phyloP scores from a whole-genome alignment of 2,113 vertebrate species.

The Daphoenositta chrysoptera region DNA sequence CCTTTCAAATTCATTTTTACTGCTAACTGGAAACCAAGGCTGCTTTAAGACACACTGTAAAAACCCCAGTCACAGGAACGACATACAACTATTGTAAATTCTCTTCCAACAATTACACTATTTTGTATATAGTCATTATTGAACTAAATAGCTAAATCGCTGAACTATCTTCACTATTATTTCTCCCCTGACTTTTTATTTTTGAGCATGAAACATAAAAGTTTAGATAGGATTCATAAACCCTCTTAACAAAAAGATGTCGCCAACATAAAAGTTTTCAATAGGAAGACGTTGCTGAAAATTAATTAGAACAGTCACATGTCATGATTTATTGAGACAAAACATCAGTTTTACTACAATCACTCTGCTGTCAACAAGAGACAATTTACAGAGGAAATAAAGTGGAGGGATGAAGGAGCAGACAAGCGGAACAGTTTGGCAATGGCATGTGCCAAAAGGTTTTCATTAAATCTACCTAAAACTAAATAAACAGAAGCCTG shows the following conservation, averaged over 20 bases:
- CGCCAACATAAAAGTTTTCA: background rate
- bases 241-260: background rate
- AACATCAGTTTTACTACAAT: background rate
- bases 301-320: background rate
- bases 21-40: background rate
- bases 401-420: background rate
- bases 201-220: background rate
- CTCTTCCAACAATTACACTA: background rate
- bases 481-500: background rate
- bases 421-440: background rate
- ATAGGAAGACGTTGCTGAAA: background rate
- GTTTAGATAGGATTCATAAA: background rate
- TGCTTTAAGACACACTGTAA: background rate
- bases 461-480: background rate
- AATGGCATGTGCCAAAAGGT: background rate
- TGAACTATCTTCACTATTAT: background rate
- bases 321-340: background rate
- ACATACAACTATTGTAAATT: background rate
- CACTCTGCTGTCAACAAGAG: background rate
- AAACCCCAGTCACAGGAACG: background rate
- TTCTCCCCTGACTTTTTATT: background rate
- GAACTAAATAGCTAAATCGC: background rate
- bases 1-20: background rate
- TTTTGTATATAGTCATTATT: background rate
- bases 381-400: background rate